Evolutionary conservation across 2,797 vertebrate genomes (phyloP).

Genomic region (Semaprochilodus insignis): DNA sequence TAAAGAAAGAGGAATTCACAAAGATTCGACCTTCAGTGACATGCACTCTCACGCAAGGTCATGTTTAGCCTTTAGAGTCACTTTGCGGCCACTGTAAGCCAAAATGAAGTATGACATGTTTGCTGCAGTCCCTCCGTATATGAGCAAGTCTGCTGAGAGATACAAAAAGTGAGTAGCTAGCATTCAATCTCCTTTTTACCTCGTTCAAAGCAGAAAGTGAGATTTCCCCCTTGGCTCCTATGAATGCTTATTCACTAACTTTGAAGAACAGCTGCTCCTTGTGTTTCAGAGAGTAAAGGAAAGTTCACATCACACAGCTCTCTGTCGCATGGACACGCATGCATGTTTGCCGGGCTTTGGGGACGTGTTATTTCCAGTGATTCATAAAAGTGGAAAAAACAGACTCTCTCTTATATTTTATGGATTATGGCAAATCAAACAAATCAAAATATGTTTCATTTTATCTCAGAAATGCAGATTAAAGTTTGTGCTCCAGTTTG

Average conservation of each 20-base stretch:
- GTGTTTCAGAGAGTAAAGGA: constrained; percentile 18
- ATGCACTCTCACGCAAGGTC: too few species aligned
- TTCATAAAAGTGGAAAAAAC: constrained; percentile 51
- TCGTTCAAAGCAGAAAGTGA: neutral
- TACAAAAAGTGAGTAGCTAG: neutral
- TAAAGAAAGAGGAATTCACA: too few species aligned
- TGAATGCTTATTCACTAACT: neutral
- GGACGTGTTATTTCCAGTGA: constrained; percentile 64
- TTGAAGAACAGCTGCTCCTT: constrained; percentile 50
- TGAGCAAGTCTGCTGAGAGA: constrained; percentile 15
- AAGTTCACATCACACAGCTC: constrained; percentile 20
- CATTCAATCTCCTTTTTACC: neutral
- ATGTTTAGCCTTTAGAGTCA: neutral
- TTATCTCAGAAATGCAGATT: too few species aligned
- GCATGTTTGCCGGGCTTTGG: constrained; percentile 51
- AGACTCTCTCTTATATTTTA: neutral
- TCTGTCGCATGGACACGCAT: neutral
- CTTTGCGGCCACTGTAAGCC: neutral
- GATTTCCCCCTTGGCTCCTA: neutral
- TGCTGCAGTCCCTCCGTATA: constrained; percentile 43
- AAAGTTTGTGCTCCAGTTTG: too few species aligned
- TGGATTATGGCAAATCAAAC: neutral
- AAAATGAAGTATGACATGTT: constrained; percentile 35
- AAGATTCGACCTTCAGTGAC: too few species aligned
- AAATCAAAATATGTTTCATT: neutral